A percentile compares a stretch with the other conserved stretches of the same genome.
Conservation (phyloP, 1,140 invertebrate genomes). For the Drosophila tropicalis region DNA sequence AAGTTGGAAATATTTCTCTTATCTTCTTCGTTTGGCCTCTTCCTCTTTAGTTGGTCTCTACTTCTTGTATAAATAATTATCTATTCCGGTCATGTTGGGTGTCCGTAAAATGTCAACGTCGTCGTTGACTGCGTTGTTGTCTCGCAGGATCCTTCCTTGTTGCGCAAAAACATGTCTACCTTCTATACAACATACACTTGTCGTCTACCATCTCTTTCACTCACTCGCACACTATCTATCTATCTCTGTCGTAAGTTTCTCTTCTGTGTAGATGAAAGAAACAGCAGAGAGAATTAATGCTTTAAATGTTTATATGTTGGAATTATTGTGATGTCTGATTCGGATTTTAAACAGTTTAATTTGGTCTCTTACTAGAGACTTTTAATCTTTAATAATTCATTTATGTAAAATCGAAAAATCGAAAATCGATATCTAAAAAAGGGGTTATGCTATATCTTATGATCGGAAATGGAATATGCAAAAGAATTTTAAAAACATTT, state of each 20-base stretch:
- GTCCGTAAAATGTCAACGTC: constrained; percentile 30
- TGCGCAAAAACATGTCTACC: constrained; percentile 28
- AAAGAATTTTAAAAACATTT: no score
- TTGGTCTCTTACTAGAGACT: no score
- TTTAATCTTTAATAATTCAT: no score
- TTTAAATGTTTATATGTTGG: background rate
- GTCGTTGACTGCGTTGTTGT: background rate
- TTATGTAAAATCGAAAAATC: no score
- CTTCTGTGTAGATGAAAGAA: constrained; percentile 2
- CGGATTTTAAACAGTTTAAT: background rate
- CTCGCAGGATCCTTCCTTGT: constrained; percentile 15
- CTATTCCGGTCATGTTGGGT: constrained; percentile 62
- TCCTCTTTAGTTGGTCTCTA: background rate
- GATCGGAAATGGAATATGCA: no score
- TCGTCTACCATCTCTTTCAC: background rate
- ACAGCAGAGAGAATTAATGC: constrained; percentile 7
- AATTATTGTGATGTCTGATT: background rate
- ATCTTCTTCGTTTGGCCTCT: background rate
- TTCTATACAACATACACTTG: constrained; percentile 10
- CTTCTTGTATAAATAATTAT: constrained; percentile 62
- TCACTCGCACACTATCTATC: background rate
- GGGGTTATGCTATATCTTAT: no score
- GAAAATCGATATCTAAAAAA: no score
- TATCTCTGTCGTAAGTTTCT: constrained; percentile 2
- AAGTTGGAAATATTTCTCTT: background rate